Conservation (phyloP, 2,888 invertebrate genomes). For the Tineola bisselliella region DNA sequence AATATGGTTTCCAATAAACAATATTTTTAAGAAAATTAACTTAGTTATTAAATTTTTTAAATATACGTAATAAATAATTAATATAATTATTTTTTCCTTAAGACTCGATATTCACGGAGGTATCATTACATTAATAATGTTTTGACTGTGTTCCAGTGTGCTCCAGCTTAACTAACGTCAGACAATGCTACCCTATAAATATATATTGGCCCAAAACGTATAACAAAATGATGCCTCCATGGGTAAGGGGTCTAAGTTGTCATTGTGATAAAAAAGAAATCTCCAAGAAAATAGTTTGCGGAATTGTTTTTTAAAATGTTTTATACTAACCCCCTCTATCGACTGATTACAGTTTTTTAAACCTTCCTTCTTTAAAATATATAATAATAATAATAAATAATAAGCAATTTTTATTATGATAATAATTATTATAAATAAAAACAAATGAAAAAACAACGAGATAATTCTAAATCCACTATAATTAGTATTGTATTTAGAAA, state of each 20-base stretch:
- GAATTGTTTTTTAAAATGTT: conserved; percentile 27
- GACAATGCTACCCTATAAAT: too few species aligned
- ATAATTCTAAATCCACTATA: conserved; percentile 58
- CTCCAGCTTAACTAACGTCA: too few species aligned
- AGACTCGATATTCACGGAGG: too few species aligned
- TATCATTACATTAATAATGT: too few species aligned
- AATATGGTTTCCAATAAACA: conserved; percentile 29
- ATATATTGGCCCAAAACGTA: too few species aligned
- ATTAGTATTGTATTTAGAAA: conserved; percentile 14
- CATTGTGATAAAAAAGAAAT: conserved; percentile 21
- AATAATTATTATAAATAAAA: conserved; percentile 19
- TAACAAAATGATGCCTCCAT: too few species aligned
- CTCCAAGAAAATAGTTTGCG: conserved; percentile 26
- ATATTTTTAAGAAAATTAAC: not conserved
- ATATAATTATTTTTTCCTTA: too few species aligned
- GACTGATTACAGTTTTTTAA: conserved; percentile 54
- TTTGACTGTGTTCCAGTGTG: too few species aligned
- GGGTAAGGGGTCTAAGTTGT: conserved; percentile 6
- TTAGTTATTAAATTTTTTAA: not conserved
- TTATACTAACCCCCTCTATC: conserved; percentile 34
- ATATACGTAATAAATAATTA: conserved; percentile 37
- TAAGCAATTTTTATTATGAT: conserved; percentile 7
- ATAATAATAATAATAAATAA: not conserved
- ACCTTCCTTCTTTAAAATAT: conserved; percentile 11
- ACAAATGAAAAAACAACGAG: conserved; percentile 54